These are phyloP conservation scores for Leptobrachium ailaonicum DNA, from an alignment of 2,113 vertebrate genomes.

Conservation along the genomic window DNA sequence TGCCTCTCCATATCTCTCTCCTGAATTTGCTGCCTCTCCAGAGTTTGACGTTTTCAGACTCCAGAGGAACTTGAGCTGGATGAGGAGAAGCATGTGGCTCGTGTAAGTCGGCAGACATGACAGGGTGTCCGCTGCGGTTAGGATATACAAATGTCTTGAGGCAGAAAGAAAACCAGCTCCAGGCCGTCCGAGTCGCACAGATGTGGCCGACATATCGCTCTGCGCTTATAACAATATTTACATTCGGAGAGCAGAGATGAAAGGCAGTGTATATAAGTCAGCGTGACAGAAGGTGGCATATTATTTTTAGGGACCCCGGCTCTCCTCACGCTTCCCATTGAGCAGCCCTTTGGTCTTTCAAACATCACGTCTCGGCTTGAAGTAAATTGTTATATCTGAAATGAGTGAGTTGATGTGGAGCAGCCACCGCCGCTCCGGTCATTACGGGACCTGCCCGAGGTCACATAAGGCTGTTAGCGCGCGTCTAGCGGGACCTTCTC, in stretches of 20 bases:
- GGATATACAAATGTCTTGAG: slow-evolving; percentile 2
- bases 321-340: not conserved
- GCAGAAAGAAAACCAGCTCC: not conserved
- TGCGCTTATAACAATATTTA: slow-evolving; percentile 31
- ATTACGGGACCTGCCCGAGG: not conserved
- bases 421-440: not conserved
- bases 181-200: slow-evolving; percentile 13
- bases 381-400: slow-evolving; percentile 28
- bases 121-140: not conserved
- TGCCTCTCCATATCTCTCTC: not conserved
- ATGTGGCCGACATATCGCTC: slow-evolving; percentile 8
- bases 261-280: not conserved
- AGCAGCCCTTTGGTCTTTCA: slow-evolving; percentile 1
- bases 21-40: not conserved
- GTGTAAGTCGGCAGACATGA: slow-evolving; percentile 1
- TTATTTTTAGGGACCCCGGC: not conserved
- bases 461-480: not conserved
- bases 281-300: not conserved
- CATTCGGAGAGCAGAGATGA: not conserved
- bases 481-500: too few species aligned
- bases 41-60: not conserved
- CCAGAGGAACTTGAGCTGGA: not conserved
- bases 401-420: not conserved
- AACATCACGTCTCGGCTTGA: slow-evolving; percentile 23
- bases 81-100: not conserved